Evolutionary conservation across 2,888 invertebrate species (phyloP).

Genomic region (Lumbricus terrestris): DNA sequence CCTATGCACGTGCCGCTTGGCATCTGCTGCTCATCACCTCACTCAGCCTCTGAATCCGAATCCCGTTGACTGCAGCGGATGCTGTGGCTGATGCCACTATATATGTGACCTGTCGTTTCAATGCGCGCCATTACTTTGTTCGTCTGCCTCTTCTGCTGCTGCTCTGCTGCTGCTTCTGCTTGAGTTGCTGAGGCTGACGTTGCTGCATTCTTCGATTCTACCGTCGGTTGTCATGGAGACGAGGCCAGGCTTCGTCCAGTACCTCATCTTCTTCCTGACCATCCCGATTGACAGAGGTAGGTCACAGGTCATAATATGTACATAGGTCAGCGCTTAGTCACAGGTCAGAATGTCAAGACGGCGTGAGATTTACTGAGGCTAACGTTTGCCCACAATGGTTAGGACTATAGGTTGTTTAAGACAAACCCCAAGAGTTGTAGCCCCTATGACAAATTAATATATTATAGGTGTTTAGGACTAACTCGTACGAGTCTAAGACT

Average conservation of each 20-base stretch:
- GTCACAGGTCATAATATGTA: neutral
- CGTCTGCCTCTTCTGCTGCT: neutral
- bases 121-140: neutral
- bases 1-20: neutral
- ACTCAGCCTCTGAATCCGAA: neutral
- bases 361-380: no score
- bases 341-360: no score
- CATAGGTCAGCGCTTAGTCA: no score
- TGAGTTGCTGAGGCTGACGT: neutral
- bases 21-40: neutral
- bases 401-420: no score
- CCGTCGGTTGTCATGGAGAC: neutral
- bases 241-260: neutral
- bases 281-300: neutral
- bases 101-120: neutral
- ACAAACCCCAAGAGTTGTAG: no score
- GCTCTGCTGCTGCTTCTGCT: neutral
- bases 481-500: no score
- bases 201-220: neutral
- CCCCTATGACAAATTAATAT: no score
- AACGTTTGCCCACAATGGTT: no score
- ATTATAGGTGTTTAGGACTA: no score
- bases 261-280: neutral
- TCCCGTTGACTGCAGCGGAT: neutral
- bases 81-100: neutral